A percentile compares a stretch with the other conserved stretches of the same genome.
Evolutionary conservation across 2,888 invertebrate species (phyloP).

Genomic region (Caenorhabditis sp.): DNA sequence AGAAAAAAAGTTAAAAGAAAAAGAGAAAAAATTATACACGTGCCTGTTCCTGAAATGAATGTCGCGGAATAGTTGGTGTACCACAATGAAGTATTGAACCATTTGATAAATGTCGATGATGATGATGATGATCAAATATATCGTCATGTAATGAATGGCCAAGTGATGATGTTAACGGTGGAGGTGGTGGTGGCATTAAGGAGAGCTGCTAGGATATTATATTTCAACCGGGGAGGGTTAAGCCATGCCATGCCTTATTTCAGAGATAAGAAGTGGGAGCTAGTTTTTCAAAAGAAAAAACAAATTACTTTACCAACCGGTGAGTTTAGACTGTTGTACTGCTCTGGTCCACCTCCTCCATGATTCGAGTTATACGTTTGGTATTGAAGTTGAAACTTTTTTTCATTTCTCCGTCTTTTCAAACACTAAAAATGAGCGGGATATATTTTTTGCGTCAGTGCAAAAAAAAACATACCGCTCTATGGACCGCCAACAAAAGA

Average conservation of each 20-base stretch:
- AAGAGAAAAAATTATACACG: conserved; percentile 30
- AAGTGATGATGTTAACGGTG: conserved; percentile 37
- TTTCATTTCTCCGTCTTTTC: conserved; percentile 54
- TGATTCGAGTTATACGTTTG: conserved; percentile 63
- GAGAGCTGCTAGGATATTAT: conserved; percentile 40
- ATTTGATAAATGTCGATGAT: conserved; percentile 26
- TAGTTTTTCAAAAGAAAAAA: background rate
- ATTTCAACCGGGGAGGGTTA: background rate
- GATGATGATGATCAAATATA: conserved; percentile 38
- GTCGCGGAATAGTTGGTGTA: conserved; percentile 33
- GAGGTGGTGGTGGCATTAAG: conserved; percentile 58
- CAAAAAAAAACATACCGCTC: conserved; percentile 45
- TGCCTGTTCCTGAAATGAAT: conserved; percentile 56
- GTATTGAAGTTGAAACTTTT: conserved; percentile 64
- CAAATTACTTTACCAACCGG: conserved; percentile 59
- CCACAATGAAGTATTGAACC: conserved; percentile 24
- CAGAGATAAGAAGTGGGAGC: background rate
- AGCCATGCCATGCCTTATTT: conserved; percentile 26
- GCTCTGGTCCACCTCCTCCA: conserved; percentile 47
- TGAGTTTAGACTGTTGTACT: conserved; percentile 61
- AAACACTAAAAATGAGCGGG: conserved; percentile 48
- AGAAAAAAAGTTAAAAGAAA: conserved; percentile 10
- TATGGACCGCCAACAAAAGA: conserved; percentile 59
- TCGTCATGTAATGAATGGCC: conserved; percentile 38
- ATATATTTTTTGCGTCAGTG: background rate